Evolutionary conservation across 1,140 invertebrate genomes (phyloP), one percentile per base, ranked within the genome.

Genomic region (Cyclargus thomasi): DNA sequence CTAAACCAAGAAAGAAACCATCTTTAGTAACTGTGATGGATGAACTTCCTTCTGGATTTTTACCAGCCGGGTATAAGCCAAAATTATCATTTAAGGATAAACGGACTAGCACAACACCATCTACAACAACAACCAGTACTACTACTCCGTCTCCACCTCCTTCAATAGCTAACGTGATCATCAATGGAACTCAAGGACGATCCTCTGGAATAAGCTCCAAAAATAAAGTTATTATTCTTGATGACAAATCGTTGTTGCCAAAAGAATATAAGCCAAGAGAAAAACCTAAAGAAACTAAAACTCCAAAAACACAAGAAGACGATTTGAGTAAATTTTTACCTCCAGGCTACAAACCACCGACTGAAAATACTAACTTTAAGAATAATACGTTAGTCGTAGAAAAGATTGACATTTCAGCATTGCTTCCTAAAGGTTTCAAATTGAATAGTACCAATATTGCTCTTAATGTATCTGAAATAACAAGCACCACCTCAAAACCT

Each of bases 321-420:
- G 93, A 95, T 70, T 77, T 94, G 16, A 92, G 91, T 22, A 92
- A 93, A 70, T 91, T 95, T 59, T 83, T 95, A 69, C 95, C 95
- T 18, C 88, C 93, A 5, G 93, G 91, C 2, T 95, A 92, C 71
- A 93, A 92, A 70, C 68, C 81, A 1, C 77, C 78, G 16, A 76
- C 77, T 65, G 81, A 82, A 70, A 72, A 70, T n/a, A 73, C 84
- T 7, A 72, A 79, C 67, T 78, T 5, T 0, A 59, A 59, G 21
- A 59, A 59, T 59, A 59, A 11, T 18, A 59, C 55, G 4, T 59
- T 59, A 18, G 17, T 59, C 70, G 88, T 92, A 0, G 83, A 92
- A 78, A 76, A 85, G 59, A 73, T 94, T 18, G 93, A 95, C 73
- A 88, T 95, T 62, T 92, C 92, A 2, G 90, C 92, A 23, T 92